phyloP scores from a whole-genome alignment of 1,140 invertebrate genomes.

The Drosophila pandora region DNA sequence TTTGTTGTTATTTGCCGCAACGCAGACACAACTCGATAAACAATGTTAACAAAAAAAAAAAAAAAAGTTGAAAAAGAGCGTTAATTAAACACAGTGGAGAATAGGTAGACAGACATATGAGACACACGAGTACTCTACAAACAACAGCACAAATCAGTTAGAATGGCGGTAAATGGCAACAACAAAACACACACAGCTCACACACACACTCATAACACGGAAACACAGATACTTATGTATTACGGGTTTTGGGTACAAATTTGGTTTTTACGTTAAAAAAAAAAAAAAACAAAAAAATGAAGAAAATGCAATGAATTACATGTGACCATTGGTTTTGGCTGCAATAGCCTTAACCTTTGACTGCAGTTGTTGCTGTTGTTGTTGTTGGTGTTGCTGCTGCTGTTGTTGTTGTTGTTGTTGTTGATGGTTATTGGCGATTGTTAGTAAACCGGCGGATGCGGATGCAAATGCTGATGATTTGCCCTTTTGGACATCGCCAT shows the following conservation, averaged over 20 bases:
- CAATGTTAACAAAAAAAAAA: constrained; percentile 45
- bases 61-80: constrained; percentile 28
- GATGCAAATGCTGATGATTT: constrained; percentile 50
- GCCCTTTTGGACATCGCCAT: constrained; percentile 51
- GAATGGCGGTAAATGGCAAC: constrained; percentile 34
- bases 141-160: constrained; percentile 72
- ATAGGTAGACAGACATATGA: constrained; percentile 16
- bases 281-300: constrained; percentile 21
- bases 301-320: constrained; percentile 78
- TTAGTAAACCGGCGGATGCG: constrained; percentile 50
- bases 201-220: constrained; percentile 6
- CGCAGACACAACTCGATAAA: constrained; percentile 62
- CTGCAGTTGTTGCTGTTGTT: constrained; percentile 16
- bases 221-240: constrained; percentile 16
- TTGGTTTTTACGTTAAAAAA: constrained; percentile 32
- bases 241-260: constrained; percentile 13
- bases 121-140: constrained; percentile 25
- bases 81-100: constrained; percentile 71
- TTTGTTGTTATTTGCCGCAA: constrained; percentile 48
- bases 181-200: constrained; percentile 25
- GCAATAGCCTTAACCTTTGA: constrained; percentile 64
- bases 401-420: constrained; percentile 23
- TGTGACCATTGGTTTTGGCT: constrained; percentile 71
- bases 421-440: constrained; percentile 34
- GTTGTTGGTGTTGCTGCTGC: constrained; percentile 30